Percentiles rank a stretch among this genome's conserved stretches.
Evolutionary conservation across 2,113 vertebrate species (phyloP).

Genomic region (Grammomys surdaster): DNA sequence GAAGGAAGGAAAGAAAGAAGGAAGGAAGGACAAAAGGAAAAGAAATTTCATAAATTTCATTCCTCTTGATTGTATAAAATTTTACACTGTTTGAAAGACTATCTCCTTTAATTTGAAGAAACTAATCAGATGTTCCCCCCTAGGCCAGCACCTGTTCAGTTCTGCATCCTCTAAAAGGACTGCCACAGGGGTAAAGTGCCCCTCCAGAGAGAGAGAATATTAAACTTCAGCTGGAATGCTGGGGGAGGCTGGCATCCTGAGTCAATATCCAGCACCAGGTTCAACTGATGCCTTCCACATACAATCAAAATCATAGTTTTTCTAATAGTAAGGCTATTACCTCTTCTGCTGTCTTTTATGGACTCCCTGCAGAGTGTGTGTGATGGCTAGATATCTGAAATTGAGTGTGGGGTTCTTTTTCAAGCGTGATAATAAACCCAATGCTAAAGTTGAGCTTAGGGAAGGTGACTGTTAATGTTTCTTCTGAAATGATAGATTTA

Average conservation of each 20-base stretch:
- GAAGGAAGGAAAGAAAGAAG: no score
- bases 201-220: not conserved
- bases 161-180: not conserved
- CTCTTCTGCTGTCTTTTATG: constrained; percentile 45
- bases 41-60: not conserved
- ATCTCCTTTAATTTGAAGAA: constrained; percentile 44
- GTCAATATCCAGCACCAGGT: constrained; percentile 28
- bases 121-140: constrained; percentile 9
- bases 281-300: constrained; percentile 53
- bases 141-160: constrained; percentile 28
- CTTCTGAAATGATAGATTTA: constrained; percentile 54
- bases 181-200: not conserved
- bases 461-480: constrained; percentile 58
- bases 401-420: constrained; percentile 46
- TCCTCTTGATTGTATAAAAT: not conserved
- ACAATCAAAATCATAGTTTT: constrained; percentile 28
- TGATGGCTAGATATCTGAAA: constrained; percentile 71
- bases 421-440: constrained; percentile 51
- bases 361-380: constrained; percentile 38
- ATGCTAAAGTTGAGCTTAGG: constrained; percentile 32
- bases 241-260: constrained; percentile 6
- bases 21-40: not conserved
- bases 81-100: not conserved
- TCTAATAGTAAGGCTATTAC: not conserved
- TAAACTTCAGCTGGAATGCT: not conserved